A percentile compares a stretch with the other conserved stretches of the same genome.
These are phyloP conservation scores for Drosophila watanabei DNA, from an alignment of 1,140 invertebrate species.

Conservation along the genomic window DNA sequence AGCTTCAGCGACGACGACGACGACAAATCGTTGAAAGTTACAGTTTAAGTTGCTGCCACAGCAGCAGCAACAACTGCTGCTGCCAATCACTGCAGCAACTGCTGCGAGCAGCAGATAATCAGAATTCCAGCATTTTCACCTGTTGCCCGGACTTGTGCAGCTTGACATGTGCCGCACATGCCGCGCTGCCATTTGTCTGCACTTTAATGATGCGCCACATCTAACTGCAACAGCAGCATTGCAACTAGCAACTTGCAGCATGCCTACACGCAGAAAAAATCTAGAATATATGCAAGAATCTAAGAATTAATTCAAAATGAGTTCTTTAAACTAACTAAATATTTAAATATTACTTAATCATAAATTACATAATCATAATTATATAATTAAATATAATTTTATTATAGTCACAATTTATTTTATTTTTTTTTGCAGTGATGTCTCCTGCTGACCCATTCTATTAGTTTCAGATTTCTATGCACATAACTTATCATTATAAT, in stretches of 20 bases:
- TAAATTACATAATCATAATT: too few relatives aligned
- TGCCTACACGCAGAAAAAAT: conserved; percentile 14
- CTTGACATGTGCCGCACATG: conserved; percentile 82
- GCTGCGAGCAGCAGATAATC: conserved; percentile 68
- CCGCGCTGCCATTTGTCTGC: conserved; percentile 82
- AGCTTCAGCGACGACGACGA: conserved; percentile 50
- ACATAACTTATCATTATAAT: not conserved
- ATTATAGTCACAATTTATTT: too few relatives aligned
- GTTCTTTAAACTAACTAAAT: too few relatives aligned
- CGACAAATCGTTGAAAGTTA: conserved; percentile 83
- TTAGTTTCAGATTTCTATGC: not conserved
- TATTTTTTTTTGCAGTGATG: not conserved
- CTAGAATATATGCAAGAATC: not conserved
- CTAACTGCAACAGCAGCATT: conserved; percentile 45
- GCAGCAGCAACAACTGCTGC: conserved; percentile 23
- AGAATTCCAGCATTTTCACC: conserved; percentile 84
- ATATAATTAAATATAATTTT: too few relatives aligned
- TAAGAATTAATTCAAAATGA: not conserved
- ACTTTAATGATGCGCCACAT: conserved; percentile 81
- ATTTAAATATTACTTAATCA: too few relatives aligned
- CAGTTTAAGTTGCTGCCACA: conserved; percentile 73
- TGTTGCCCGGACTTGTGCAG: conserved; percentile 76
- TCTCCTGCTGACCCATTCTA: not conserved
- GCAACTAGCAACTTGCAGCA: conserved; percentile 53
- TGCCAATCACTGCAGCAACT: conserved; percentile 36